Evolutionary conservation across 1,140 invertebrate genomes (phyloP), one percentile per base, ranked within the genome.

Genomic region (Drosophila tristis): DNA sequence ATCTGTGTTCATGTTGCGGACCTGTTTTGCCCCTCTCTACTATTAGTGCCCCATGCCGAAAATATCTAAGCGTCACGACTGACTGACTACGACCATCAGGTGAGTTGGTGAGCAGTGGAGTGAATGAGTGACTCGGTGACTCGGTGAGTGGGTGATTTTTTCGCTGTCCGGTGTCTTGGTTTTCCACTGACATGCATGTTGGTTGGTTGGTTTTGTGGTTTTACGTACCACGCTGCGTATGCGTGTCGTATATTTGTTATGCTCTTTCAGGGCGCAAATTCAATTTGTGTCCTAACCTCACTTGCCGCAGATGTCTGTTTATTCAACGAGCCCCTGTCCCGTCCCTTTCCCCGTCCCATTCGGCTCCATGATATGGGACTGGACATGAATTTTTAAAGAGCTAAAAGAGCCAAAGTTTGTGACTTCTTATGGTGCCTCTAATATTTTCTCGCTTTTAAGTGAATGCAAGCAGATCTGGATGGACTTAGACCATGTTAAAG

Each of bases 171-270:
- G 68, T 81, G 61, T 82, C 74, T 87, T 81, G 71, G 75, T 63
- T 85, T 78, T 78, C 78, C 60, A 80, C 65, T 75, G 74, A 53
- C 68, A 51, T 67, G 51, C 74, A 62, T 78, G 82, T 82, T 74
- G 76, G 78, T 74, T 65, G 74, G 82, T 82, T 74, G 76, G 78
- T 74, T 65, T 63, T 76, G 74, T 57, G 74, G 74, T 74, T 76
- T 76, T 67, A 60, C 64, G 62, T 75, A 67, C 65, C 59, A 80
- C 78, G 67, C 68, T 65, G 62, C 80, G 80, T 57, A 87, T 72
- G 84, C 70, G 82, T 82, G 72, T 72, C 82, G 70, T 81, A 74
- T 86, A 86, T 86, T 86, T 86, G 82, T 79, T 82, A 89, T 86
- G 82, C 82, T 82, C 70, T 87, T 82, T 82, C 74, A 68, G 66